A percentile compares a stretch with the other conserved stretches of the same genome.
Conservation (phyloP, 2,113 vertebrate genomes). For the Pygoscelis antarcticus region DNA sequence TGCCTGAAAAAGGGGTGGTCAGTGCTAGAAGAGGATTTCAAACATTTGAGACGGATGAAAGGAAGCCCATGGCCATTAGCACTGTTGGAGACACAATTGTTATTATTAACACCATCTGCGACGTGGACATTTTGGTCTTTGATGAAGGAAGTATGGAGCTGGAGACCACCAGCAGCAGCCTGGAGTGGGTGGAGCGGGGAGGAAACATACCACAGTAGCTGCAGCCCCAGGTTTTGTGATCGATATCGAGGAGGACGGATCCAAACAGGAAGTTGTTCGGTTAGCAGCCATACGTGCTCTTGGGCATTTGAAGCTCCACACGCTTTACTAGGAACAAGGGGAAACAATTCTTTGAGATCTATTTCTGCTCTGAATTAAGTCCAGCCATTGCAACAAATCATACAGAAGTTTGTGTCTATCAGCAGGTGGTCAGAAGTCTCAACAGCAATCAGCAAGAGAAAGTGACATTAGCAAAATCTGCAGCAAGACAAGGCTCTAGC, state of each 20-base stretch:
- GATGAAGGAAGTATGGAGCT: conserved; percentile 33
- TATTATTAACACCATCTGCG: conserved; percentile 60
- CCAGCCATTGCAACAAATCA: conserved; percentile 56
- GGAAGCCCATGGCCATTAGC: conserved; percentile 40
- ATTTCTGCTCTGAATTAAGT: conserved; percentile 56
- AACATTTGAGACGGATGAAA: conserved; percentile 47
- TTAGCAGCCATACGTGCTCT: background rate
- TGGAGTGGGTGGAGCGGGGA: background rate
- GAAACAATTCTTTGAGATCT: background rate
- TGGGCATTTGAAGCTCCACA: background rate
- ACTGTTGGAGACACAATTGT: conserved; percentile 45
- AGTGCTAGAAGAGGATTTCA: conserved; percentile 17
- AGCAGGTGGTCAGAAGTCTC: conserved; percentile 52
- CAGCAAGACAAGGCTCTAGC: background rate
- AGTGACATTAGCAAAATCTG: conserved; percentile 28
- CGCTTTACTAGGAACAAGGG: background rate
- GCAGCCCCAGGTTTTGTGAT: conserved; percentile 27
- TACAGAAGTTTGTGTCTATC: conserved; percentile 32
- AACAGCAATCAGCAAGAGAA: conserved; percentile 45
- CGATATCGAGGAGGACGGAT: background rate
- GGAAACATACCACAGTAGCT: conserved; percentile 31
- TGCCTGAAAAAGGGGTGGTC: conserved; percentile 3
- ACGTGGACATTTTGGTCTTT: background rate
- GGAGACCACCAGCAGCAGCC: conserved; percentile 52
- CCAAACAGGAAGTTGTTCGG: background rate